These are phyloP conservation scores for Dioctria linearis DNA, from an alignment of 2,888 invertebrate genomes.

Conservation along the genomic window DNA sequence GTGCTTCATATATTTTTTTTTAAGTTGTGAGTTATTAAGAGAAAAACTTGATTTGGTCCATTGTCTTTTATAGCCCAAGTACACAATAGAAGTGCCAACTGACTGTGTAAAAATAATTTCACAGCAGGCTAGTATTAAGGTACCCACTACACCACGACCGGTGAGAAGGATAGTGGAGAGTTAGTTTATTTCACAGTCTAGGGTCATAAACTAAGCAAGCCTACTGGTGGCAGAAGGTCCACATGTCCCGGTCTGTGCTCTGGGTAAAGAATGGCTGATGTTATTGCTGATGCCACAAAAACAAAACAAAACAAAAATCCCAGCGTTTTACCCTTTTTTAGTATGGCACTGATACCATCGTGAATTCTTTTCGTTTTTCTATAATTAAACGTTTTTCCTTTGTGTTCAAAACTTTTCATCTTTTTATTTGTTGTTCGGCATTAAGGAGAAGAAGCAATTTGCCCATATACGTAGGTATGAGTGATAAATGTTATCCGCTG, in stretches of 20 bases:
- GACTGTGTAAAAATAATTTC: conserved; percentile 35
- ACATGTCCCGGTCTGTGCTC: conserved; percentile 1
- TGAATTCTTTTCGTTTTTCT: too few species aligned
- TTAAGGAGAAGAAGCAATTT: too few species aligned
- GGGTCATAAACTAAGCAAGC: conserved; percentile 28
- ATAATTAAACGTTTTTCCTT: too few species aligned
- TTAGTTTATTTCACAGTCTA: conserved; percentile 19
- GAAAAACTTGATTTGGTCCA: conserved; percentile 29
- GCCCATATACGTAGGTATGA: too few species aligned
- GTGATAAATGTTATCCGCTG: too few species aligned
- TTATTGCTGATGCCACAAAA: conserved; percentile 3
- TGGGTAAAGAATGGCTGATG: background rate
- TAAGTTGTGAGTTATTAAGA: conserved; percentile 29
- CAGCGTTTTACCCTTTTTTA: too few species aligned
- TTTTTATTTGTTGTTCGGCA: too few species aligned
- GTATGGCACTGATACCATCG: too few species aligned
- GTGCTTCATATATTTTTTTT: conserved; percentile 19
- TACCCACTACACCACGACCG: background rate
- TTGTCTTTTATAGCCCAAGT: conserved; percentile 24
- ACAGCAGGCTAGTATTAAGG: background rate
- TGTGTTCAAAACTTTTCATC: too few species aligned
- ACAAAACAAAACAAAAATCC: background rate
- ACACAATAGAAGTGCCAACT: conserved; percentile 22
- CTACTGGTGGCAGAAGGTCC: conserved; percentile 27
- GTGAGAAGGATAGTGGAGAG: background rate